These are phyloP conservation scores for Nycticryphes semicollaris DNA, from an alignment of 2,113 vertebrate genomes.

Conservation along the genomic window DNA sequence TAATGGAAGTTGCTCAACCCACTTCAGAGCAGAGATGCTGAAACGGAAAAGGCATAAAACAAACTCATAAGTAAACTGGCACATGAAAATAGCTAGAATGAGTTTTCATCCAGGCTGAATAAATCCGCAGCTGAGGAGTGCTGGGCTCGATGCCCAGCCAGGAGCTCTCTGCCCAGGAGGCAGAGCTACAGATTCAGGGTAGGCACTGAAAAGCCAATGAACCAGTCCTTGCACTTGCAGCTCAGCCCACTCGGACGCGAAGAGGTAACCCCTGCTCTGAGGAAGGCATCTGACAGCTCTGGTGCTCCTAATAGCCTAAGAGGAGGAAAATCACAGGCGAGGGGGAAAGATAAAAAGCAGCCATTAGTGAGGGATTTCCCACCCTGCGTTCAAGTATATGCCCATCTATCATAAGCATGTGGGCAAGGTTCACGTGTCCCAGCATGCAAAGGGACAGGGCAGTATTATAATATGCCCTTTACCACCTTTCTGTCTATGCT, in stretches of 20 bases:
- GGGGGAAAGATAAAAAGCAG: background rate
- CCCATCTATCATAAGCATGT: background rate
- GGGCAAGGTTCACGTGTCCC: background rate
- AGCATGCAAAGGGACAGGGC: background rate
- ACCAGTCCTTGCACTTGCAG: background rate
- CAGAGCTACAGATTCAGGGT: background rate
- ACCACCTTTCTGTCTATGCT: background rate
- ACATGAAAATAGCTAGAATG: background rate
- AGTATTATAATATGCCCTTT: background rate
- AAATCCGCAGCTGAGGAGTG: background rate
- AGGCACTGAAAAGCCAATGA: background rate
- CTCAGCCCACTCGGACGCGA: accelerated
- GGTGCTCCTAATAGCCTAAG: background rate
- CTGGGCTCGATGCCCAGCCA: background rate
- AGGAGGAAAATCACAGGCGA: background rate
- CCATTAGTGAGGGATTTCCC: background rate
- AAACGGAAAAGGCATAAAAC: background rate
- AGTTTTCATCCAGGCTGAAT: background rate
- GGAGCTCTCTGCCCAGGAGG: background rate
- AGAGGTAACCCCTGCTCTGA: background rate
- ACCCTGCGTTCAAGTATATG: background rate
- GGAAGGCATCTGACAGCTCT: background rate
- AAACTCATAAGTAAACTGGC: background rate
- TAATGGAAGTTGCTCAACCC: background rate
- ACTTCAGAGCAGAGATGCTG: background rate